A percentile compares a stretch with the other conserved stretches of the same genome.
Conservation (phyloP, 2,888 invertebrate species). For the Hylaea fasciaria region DNA sequence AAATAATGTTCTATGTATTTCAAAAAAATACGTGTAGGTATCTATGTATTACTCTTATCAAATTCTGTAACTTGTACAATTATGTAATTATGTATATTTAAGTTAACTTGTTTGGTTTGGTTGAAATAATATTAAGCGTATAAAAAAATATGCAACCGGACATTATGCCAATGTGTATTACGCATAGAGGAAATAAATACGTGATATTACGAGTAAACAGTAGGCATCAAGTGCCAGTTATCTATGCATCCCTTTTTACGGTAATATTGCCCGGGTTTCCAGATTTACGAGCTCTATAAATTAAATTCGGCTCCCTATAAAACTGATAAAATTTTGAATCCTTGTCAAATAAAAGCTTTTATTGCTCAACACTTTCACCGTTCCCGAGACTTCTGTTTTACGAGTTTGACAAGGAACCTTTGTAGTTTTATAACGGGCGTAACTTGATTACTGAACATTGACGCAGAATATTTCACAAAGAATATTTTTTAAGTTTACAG, state of each 20-base stretch:
- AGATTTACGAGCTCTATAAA: conserved; percentile 19
- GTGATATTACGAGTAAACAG: too few species aligned
- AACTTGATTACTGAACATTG: background rate
- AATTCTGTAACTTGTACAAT: too few species aligned
- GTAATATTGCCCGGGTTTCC: background rate
- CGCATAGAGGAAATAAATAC: too few species aligned
- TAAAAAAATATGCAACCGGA: too few species aligned
- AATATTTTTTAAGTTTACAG: background rate
- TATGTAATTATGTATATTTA: too few species aligned
- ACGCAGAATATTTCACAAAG: conserved; percentile 5
- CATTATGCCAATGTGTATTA: too few species aligned
- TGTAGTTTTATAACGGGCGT: conserved; percentile 17
- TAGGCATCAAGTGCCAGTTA: background rate
- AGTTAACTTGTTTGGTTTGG: too few species aligned
- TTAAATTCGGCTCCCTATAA: conserved; percentile 24
- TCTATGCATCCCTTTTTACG: background rate
- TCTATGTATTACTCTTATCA: too few species aligned
- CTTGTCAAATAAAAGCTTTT: conserved; percentile 30
- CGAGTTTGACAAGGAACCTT: conserved; percentile 13
- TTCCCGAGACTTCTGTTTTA: conserved; percentile 18
- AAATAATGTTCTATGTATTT: too few species aligned
- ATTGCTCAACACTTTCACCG: conserved; percentile 19
- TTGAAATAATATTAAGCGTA: too few species aligned
- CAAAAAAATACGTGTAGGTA: too few species aligned
- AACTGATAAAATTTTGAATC: conserved; percentile 30